Evolutionary conservation across 2,797 vertebrate species (phyloP).

Genomic region (Streptopelia turtur): DNA sequence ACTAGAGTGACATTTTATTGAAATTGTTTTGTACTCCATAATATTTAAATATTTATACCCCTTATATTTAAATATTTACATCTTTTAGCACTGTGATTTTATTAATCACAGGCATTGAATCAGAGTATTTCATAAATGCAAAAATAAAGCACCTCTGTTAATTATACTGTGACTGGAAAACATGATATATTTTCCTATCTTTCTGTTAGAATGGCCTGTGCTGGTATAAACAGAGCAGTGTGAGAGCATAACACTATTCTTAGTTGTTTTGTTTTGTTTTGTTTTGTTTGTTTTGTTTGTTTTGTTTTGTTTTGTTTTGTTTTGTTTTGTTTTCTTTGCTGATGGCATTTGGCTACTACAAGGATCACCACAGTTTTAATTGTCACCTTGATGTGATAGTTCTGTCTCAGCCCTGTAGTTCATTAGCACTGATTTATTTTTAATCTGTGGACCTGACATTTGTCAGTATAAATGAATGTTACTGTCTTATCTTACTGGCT

Average conservation of each 20-base stretch:
- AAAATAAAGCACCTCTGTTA: background rate
- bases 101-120: background rate
- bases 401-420: background rate
- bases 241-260: background rate
- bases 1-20: background rate
- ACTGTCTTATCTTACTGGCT: background rate
- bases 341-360: slow-evolving; percentile 2
- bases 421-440: slow-evolving; percentile 32
- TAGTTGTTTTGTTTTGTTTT: background rate
- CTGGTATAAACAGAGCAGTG: background rate
- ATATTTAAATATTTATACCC: background rate
- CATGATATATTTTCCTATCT: background rate
- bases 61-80: background rate
- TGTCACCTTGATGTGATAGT: slow-evolving; percentile 3
- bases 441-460: slow-evolving; percentile 16
- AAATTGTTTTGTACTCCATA: background rate
- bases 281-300: too few species aligned
- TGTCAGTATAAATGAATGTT: slow-evolving; percentile 1
- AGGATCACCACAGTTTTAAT: slow-evolving; percentile 7
- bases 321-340: background rate
- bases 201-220: background rate
- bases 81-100: background rate
- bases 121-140: background rate
- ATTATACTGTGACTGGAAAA: background rate
- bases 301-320: too few species aligned